Percentiles rank a stretch among this genome's conserved stretches.
These are phyloP conservation scores for Camptogramma bilineatum DNA, from an alignment of 2,888 invertebrate genomes.

Conservation along the genomic window DNA sequence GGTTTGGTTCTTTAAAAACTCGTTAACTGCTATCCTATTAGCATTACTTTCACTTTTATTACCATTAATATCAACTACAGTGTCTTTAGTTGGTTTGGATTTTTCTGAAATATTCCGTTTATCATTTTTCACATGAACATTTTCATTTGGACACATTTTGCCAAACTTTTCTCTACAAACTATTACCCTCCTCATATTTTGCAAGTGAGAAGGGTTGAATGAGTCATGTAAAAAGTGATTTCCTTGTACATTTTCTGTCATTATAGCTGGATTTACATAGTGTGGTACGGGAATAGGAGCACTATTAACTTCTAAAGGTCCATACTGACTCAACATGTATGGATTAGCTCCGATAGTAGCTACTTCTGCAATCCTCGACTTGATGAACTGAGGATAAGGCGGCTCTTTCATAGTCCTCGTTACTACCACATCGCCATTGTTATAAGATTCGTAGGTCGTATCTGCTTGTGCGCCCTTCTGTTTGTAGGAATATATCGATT, in stretches of 20 bases:
- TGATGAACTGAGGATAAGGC: conserved; percentile 46
- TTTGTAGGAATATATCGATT: conserved; percentile 52
- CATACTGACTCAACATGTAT: background rate
- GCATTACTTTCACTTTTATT: conserved; percentile 8
- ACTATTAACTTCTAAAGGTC: conserved; percentile 13
- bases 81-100: background rate
- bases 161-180: conserved; percentile 13
- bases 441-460: conserved; percentile 48
- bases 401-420: conserved; percentile 45
- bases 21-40: conserved; percentile 17
- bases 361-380: conserved; percentile 48
- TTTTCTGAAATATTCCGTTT: background rate
- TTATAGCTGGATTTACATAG: conserved; percentile 11
- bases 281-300: conserved; percentile 17
- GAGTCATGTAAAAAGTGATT: conserved; percentile 9
- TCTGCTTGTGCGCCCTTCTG: conserved; percentile 49
- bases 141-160: conserved; percentile 13
- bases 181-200: conserved; percentile 8
- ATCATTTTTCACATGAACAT: background rate
- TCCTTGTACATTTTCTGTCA: conserved; percentile 8
- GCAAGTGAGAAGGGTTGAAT: conserved; percentile 12
- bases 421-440: conserved; percentile 47
- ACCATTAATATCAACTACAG: background rate
- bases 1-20: conserved; percentile 24
- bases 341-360: conserved; percentile 34